Percentiles rank a stretch among this genome's conserved stretches.
phyloP scores from a whole-genome alignment of 37 sponge, comb jelly and placozoan genomes.

The Oopsacas minuta region DNA sequence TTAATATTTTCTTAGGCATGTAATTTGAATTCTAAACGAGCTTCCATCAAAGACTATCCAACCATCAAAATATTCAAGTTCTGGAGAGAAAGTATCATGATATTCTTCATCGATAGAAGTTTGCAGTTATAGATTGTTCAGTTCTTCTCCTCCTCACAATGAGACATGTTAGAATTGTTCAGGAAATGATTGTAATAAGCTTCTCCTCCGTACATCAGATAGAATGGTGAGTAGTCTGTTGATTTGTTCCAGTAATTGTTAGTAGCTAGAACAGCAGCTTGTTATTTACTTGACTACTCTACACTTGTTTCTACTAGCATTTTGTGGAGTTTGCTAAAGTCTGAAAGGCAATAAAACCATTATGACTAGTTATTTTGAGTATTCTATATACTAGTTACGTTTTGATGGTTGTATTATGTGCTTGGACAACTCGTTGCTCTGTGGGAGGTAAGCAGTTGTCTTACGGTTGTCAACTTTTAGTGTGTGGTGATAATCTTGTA shows the following conservation, averaged over 20 bases:
- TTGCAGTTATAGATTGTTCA: not conserved
- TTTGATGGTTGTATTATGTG: not conserved
- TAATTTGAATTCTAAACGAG: not conserved
- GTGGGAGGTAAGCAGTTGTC: conserved; percentile 12
- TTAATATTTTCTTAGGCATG: not conserved
- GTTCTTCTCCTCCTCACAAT: not conserved
- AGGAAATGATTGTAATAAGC: not conserved
- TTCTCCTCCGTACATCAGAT: conserved; percentile 3
- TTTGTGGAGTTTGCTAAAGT: conserved; percentile 17
- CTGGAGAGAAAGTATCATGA: not conserved
- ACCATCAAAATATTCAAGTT: not conserved
- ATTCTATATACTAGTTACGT: not conserved
- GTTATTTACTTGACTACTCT: not conserved
- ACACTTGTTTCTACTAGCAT: not conserved
- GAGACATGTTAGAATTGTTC: not conserved
- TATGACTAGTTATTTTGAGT: not conserved
- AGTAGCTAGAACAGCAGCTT: conserved; percentile 10
- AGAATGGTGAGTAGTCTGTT: conserved; percentile 15
- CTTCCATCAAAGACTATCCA: conserved; percentile 12
- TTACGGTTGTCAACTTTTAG: not conserved
- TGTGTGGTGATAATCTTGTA: not conserved
- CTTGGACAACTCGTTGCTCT: not conserved
- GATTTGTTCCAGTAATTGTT: conserved; percentile 4
- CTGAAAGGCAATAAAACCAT: not conserved
- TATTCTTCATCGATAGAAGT: not conserved